Evolutionary conservation across 2,113 vertebrate species (phyloP), one percentile per base, ranked within the genome.

Genomic region (Cacatua alba): DNA sequence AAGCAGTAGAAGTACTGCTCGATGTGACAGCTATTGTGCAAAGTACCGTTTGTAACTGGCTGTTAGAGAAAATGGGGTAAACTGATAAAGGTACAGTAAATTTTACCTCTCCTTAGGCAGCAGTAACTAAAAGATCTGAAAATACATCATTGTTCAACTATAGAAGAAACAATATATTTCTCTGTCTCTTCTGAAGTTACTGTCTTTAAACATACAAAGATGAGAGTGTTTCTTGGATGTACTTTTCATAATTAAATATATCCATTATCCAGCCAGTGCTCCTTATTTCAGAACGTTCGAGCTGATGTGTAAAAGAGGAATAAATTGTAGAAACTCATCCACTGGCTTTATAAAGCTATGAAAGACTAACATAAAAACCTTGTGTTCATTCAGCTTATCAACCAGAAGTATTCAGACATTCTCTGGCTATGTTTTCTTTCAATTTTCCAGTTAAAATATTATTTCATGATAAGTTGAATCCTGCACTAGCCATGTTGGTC

Each of bases 231-330:
- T 88, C 59, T 75, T 93, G 57, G 13, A 43, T 49, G 9, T 86
- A 25, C 28, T 93, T 96, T 67, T 85, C 41, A 62, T 41, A 55
- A 25, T 52, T 46, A 85, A 74, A 79, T 75, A n/a, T 55, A 28
- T 13, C 37, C 2, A 7, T 90, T 93, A 24, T 74, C 84, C 67
- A 84, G 55, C 26, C 23, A 85, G 37, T 35, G 41, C 53, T 46
- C 37, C 4, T 2, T 39, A 37, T 67, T 87, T 92, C 77, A 81
- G 86, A 94, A 78, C 92, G 35, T 62, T 86, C 92, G 78, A 91
- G 51, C 70, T 91, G 64, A 39, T 59, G 88, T 88, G n/a, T 63
- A 43, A 94, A 93, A 90, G 43, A 31, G 76, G 85, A 96, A 78
- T 72, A 79, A 95, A 85, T 57, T 65, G 85, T 93, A 89, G 87